Base-by-base conservation (phyloP, 1,140 invertebrate species). In the Ruditapes philippinarum region DNA sequence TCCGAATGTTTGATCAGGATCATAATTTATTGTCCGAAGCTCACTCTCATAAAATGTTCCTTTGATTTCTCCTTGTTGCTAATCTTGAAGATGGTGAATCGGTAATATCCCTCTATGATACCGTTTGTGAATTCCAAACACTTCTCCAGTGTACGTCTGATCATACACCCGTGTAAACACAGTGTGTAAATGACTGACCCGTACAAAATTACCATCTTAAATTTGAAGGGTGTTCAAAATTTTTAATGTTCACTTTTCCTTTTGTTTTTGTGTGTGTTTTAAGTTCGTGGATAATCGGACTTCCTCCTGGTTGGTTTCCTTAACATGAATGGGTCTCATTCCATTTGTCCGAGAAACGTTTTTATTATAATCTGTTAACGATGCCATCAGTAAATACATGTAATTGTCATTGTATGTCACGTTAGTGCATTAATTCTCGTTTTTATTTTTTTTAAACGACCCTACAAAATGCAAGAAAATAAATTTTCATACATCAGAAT, bases 161-260 rank as follows among this genome's bases (percentile, higher is more conserved):
- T 87, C 84, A 28, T 87, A 90, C 45, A 80, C 83, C 12, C 89
- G 62, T 22, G 83, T 40, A 79, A 17, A n/a, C n/a, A n/a, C n/a
- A n/a, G n/a, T n/a, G n/a, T n/a, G n/a, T n/a, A n/a, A n/a, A 68
- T 98, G 84, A 60, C 74, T 82, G 5, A 87, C 60, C 45, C 83
- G 51, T 19, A 90, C 84, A 22, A 74, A 33, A 28, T 87, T 83
- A 31, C 89, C 89, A 22, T 87, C 65, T 86, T 90, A 68, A 90
- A 88, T 40, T 62, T 88, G 62, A 86, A 86, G 22, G 22, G 84
- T 78, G 31, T 45, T 7, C n/a, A n/a, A n/a, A n/a, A n/a, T 12
- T 14, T 70, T 70, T 70, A 7, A 11, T 7, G 5, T 70, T 31
- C 5, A 31, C 22, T 38, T 70, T 4, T 36, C 14, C 33, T n/a